Percentiles rank a stretch among this genome's conserved stretches.
These are phyloP conservation scores for Somateria mollissima DNA, from an alignment of 2,797 vertebrate genomes.

Conservation along the genomic window DNA sequence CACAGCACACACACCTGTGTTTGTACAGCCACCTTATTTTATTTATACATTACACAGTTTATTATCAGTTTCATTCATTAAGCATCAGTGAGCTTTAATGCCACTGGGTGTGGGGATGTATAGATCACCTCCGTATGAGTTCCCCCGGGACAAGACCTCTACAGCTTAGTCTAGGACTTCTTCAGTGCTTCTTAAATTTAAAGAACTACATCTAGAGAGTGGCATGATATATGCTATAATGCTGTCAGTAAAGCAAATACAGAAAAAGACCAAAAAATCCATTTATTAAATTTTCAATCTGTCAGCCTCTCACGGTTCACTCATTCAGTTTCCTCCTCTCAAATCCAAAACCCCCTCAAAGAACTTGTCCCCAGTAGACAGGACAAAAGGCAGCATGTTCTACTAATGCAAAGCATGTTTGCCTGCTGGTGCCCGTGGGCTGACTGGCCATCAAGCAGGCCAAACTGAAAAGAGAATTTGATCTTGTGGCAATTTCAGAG, in stretches of 20 bases:
- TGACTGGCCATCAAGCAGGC: rapidly evolving
- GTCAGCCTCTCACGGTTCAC: not conserved
- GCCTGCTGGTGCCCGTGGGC: not conserved
- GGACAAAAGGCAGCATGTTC: not conserved
- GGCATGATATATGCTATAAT: not conserved
- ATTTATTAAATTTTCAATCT: not conserved
- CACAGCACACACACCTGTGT: not conserved
- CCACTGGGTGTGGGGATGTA: not conserved
- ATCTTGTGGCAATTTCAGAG: too few relatives aligned
- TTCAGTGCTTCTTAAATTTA: not conserved
- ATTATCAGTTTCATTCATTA: not conserved
- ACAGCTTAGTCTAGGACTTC: not conserved
- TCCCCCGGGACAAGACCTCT: not conserved
- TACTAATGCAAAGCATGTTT: rapidly evolving
- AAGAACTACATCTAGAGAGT: not conserved
- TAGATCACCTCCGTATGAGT: not conserved
- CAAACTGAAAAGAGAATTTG: not conserved
- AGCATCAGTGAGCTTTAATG: not conserved
- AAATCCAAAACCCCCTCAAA: not conserved
- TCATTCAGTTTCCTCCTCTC: not conserved
- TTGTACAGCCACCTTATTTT: not conserved
- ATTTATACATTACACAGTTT: not conserved
- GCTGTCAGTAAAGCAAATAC: not conserved
- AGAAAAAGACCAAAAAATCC: constrained; percentile 22
- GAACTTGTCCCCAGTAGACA: not conserved